Evolutionary conservation across 2,113 vertebrate genomes (phyloP).

Genomic region (Cryptotis parvus): DNA sequence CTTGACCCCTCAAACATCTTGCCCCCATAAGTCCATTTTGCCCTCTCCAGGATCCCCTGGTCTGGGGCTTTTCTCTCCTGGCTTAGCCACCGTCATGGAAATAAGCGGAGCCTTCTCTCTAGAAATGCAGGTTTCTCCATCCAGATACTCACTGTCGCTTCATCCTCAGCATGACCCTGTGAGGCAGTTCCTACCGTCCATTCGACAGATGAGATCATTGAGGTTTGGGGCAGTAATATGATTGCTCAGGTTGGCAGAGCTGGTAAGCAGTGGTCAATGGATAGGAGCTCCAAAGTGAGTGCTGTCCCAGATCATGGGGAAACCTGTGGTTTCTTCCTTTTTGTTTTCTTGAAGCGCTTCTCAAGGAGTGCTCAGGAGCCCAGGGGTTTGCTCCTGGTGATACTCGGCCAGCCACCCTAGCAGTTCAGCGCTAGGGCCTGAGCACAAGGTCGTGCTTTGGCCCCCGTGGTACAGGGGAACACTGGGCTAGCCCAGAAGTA

Average conservation of each 20-base stretch:
- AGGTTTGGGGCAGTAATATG: not conserved
- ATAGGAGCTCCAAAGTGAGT: not conserved
- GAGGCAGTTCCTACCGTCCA: not conserved
- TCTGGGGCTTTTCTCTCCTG: not conserved
- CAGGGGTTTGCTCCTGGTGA: no score
- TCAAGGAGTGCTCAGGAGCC: no score
- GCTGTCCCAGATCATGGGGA: no score
- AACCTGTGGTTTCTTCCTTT: no score
- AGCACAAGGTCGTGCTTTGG: no score
- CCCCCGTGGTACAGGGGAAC: no score
- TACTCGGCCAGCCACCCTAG: no score
- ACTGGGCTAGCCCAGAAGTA: no score
- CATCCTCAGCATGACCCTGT: not conserved
- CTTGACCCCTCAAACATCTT: not conserved
- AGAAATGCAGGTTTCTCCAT: no score
- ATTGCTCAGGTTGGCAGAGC: not conserved
- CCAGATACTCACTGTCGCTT: not conserved
- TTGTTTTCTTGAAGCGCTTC: no score
- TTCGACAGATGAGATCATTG: constrained; percentile 11
- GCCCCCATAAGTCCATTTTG: not conserved
- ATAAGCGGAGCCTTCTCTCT: no score
- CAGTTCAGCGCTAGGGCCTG: no score
- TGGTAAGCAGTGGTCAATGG: not conserved
- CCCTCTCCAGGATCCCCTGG: not conserved
- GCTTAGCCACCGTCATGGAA: not conserved